Conservation (phyloP, 1,140 invertebrate genomes). For the Pseudoatta argentina region DNA sequence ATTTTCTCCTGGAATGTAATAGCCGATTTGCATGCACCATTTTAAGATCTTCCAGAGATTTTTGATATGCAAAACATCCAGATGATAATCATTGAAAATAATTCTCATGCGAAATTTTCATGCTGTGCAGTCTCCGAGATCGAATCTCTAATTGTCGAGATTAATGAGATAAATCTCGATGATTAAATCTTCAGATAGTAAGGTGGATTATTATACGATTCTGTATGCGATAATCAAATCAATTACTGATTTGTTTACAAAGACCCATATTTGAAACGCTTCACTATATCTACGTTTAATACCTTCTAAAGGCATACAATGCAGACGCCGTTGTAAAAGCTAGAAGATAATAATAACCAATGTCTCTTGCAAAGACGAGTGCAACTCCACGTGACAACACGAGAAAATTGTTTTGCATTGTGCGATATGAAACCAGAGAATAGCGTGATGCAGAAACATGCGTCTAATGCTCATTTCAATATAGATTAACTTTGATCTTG, state of each 20-base stretch:
- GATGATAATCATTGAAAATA: background rate
- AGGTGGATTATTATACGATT: background rate
- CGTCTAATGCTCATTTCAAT: background rate
- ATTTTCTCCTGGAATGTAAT: background rate
- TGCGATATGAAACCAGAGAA: background rate
- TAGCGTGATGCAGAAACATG: background rate
- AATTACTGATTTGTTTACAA: conserved; percentile 28
- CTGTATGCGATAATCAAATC: background rate
- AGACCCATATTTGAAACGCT: background rate
- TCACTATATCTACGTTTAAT: background rate
- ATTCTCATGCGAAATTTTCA: background rate
- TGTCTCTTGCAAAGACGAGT: background rate
- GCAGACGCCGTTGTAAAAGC: conserved; percentile 7
- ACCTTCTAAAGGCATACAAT: conserved; percentile 1
- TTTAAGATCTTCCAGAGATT: background rate
- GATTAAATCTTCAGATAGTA: background rate
- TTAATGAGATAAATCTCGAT: background rate
- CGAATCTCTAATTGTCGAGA: background rate
- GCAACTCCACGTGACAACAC: background rate
- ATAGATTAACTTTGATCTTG: too few relatives aligned
- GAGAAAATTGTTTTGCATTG: background rate
- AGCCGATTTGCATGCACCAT: background rate
- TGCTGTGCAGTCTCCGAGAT: background rate
- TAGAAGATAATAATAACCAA: conserved; percentile 28
- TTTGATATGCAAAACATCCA: background rate